Percentiles rank a stretch among this genome's conserved stretches.
These are phyloP conservation scores for Podarcis siculus DNA, from an alignment of 2,797 vertebrate genomes.

Conservation along the genomic window DNA sequence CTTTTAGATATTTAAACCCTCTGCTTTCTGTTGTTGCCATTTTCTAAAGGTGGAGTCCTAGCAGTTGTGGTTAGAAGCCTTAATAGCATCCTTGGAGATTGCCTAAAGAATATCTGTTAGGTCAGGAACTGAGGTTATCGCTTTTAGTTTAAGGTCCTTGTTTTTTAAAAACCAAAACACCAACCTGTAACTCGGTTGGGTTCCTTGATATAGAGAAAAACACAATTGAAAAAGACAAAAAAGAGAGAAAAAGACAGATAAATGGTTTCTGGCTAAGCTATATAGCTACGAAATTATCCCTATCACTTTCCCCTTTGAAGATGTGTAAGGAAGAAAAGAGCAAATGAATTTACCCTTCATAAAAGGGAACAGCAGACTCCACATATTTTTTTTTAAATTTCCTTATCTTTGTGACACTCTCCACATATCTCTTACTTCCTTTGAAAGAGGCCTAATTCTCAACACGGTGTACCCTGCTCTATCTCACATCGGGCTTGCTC, in stretches of 20 bases:
- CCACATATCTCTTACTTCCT: background rate
- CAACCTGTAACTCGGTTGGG: background rate
- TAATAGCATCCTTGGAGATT: background rate
- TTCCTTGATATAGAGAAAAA: background rate
- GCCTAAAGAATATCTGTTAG: background rate
- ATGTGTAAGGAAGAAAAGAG: background rate
- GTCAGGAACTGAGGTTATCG: background rate
- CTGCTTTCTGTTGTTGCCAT: background rate
- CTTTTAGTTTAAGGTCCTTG: background rate
- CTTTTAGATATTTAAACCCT: background rate
- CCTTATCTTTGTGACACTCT: too few relatives aligned
- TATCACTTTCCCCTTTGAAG: background rate
- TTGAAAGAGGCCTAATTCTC: background rate
- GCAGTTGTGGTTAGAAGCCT: too few relatives aligned
- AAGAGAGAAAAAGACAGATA: background rate
- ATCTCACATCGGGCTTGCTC: constrained; percentile 6
- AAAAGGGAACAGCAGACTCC: background rate
- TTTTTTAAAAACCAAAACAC: background rate
- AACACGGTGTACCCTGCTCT: background rate
- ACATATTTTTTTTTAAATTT: background rate
- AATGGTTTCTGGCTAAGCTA: background rate
- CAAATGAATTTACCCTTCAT: background rate
- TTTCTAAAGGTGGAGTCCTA: background rate
- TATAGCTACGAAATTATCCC: background rate
- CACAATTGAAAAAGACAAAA: too few relatives aligned